Conservation (phyloP, 1,140 invertebrate genomes). For the Achatina immaculata region DNA sequence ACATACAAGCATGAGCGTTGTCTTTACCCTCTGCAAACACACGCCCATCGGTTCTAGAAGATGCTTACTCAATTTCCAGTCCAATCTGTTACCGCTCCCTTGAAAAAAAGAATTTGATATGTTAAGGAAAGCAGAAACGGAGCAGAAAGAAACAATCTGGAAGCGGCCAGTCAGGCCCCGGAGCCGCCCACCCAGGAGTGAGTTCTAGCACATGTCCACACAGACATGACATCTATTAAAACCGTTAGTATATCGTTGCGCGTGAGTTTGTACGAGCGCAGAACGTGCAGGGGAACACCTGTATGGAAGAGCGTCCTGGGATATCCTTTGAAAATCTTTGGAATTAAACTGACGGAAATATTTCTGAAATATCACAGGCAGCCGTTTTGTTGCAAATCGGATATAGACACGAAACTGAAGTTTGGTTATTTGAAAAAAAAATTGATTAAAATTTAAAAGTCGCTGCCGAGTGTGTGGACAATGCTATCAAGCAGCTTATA, state of each 20-base stretch:
- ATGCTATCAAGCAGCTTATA: too few relatives aligned
- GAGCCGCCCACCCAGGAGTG: conserved; percentile 2
- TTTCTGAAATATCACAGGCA: conserved; percentile 6
- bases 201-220: background rate
- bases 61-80: background rate
- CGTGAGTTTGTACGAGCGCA: background rate
- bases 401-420: too few relatives aligned
- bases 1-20: background rate
- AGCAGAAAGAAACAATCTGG: background rate
- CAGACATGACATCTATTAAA: conserved; percentile 19
- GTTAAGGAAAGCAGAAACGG: background rate
- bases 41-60: too few relatives aligned
- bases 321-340: conserved; percentile 25
- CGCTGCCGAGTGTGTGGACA: too few relatives aligned
- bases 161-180: background rate
- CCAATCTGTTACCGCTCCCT: background rate
- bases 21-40: too few relatives aligned
- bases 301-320: background rate
- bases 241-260: conserved; percentile 19
- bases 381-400: background rate
- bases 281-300: background rate
- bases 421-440: too few relatives aligned
- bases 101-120: background rate
- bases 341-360: conserved; percentile 31
- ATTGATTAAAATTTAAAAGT: too few relatives aligned